Evolutionary conservation across 1,140 invertebrate genomes (phyloP).

Genomic region (Drosophila repleta): DNA sequence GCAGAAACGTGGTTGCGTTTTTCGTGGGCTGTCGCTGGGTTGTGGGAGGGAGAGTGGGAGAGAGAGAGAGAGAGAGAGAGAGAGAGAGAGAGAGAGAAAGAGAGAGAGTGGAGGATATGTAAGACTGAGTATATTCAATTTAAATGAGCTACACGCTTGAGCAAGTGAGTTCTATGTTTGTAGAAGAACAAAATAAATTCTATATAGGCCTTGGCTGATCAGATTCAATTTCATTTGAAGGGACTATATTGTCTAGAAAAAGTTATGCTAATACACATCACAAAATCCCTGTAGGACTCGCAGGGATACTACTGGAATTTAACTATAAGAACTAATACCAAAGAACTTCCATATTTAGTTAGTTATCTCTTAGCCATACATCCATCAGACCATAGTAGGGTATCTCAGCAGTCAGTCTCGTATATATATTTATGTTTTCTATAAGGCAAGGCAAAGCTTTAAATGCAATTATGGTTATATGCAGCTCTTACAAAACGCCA

Average conservation of each 20-base stretch:
- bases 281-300: too few species aligned
- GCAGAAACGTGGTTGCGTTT: constrained; percentile 72
- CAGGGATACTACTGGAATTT: too few species aligned
- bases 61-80: background rate
- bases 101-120: background rate
- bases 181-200: too few species aligned
- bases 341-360: background rate
- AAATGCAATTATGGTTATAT: constrained; percentile 74
- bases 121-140: background rate
- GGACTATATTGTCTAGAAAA: too few species aligned
- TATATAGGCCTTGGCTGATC: too few species aligned
- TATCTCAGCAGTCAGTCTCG: background rate
- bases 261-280: too few species aligned
- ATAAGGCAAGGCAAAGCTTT: constrained; percentile 57
- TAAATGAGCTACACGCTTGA: constrained; percentile 12
- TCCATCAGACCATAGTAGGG: too few species aligned
- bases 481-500: constrained; percentile 61
- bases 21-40: constrained; percentile 46
- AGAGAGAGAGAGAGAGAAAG: background rate
- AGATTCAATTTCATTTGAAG: too few species aligned
- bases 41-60: background rate
- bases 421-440: constrained; percentile 45
- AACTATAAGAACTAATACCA: background rate
- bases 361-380: too few species aligned
- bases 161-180: background rate